Percentiles rank a stretch among this genome's conserved stretches.
phyloP scores from a whole-genome alignment of 2,797 vertebrate genomes.

The Mormyrops attenuatus region DNA sequence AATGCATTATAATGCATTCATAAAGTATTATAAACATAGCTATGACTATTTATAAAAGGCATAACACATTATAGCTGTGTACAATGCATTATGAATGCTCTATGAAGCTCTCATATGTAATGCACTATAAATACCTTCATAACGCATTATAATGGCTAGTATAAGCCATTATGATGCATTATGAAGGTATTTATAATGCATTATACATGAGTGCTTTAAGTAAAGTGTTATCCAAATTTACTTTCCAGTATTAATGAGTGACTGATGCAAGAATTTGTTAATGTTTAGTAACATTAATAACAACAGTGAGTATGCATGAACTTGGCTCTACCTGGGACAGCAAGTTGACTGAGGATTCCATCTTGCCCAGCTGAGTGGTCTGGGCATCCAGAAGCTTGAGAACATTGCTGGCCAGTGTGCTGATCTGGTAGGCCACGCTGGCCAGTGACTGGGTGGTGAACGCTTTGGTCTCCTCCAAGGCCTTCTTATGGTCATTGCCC shows the following conservation, averaged over 20 bases:
- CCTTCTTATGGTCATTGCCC: slow-evolving; percentile 66
- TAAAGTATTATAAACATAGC: not conserved
- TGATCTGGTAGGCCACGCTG: slow-evolving; percentile 84
- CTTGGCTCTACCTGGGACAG: slow-evolving; percentile 67
- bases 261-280: not conserved
- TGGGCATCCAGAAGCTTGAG: slow-evolving; percentile 76
- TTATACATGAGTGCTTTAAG: no score
- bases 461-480: slow-evolving; percentile 79
- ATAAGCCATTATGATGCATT: no score
- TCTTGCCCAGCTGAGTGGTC: slow-evolving; percentile 56
- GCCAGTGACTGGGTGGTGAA: slow-evolving; percentile 81
- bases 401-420: slow-evolving; percentile 66
- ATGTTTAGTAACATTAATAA: not conserved
- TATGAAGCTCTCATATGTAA: no score
- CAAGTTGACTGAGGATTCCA: slow-evolving; percentile 70
- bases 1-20: not conserved
- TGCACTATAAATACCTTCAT: no score
- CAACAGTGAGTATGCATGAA: not conserved
- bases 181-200: no score
- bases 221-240: not conserved
- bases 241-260: not conserved
- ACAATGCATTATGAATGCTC: no score
- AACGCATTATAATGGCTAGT: no score
- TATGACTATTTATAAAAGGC: not conserved
- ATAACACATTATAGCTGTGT: not conserved